These are phyloP conservation scores for Adelphocoris suturalis DNA, from an alignment of 2,888 invertebrate genomes.

Conservation along the genomic window DNA sequence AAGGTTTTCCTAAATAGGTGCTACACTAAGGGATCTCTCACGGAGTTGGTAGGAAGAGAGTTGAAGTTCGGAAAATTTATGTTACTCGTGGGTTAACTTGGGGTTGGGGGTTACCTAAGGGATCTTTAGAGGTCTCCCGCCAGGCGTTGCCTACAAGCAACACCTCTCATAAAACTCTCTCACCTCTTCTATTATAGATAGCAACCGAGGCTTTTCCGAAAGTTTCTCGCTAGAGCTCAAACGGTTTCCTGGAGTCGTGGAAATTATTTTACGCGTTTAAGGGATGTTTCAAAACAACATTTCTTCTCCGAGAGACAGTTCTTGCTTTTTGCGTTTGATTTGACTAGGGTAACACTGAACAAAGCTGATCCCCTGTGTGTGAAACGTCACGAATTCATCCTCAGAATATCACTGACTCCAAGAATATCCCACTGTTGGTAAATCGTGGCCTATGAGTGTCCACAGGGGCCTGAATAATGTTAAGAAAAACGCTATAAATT, in stretches of 20 bases:
- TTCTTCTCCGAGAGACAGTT: too few relatives aligned
- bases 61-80: constrained; percentile 70
- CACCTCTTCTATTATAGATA: constrained; percentile 58
- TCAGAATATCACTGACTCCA: too few relatives aligned
- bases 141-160: constrained; percentile 39
- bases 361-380: too few relatives aligned
- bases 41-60: constrained; percentile 64
- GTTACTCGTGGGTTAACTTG: constrained; percentile 67
- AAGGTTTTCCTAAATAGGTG: constrained; percentile 71
- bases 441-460: too few relatives aligned
- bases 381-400: too few relatives aligned
- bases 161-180: constrained; percentile 66
- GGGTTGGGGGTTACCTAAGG: constrained; percentile 50
- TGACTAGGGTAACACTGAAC: too few relatives aligned
- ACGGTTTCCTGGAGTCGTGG: neutral
- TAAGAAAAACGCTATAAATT: too few relatives aligned
- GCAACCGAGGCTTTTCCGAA: constrained; percentile 32
- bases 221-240: constrained; percentile 15
- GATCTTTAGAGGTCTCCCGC: constrained; percentile 48
- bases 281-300: neutral
- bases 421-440: too few relatives aligned
- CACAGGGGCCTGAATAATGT: too few relatives aligned
- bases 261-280: constrained; percentile 17
- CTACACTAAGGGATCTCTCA: constrained; percentile 62
- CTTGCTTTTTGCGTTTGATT: too few relatives aligned